Conservation (phyloP, 2,888 invertebrate genomes). For the Bhutanitis thaidina region DNA sequence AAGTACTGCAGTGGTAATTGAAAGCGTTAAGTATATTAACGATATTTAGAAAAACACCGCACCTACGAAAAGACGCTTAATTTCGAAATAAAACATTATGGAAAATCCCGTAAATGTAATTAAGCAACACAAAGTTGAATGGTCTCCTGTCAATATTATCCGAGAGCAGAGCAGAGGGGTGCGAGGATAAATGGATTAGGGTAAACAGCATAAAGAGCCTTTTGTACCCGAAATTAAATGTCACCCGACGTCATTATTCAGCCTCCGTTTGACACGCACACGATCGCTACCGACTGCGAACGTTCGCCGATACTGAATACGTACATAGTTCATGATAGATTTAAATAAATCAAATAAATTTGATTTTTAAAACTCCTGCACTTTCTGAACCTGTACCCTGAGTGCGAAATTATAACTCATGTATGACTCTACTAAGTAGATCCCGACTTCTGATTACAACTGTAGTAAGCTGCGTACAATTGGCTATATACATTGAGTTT, state of each 20-base stretch:
- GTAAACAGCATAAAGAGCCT: slow-evolving; percentile 75
- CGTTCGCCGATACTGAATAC: slow-evolving; percentile 40
- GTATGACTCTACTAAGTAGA: too few relatives aligned
- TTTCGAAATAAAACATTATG: slow-evolving; percentile 18
- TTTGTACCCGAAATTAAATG: slow-evolving; percentile 78
- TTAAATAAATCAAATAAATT: background rate
- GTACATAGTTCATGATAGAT: slow-evolving; percentile 2
- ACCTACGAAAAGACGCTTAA: slow-evolving; percentile 4
- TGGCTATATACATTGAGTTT: too few relatives aligned
- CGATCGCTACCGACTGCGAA: slow-evolving; percentile 51
- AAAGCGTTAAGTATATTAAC: too few relatives aligned
- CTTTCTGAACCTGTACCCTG: too few relatives aligned
- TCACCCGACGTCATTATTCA: slow-evolving; percentile 76
- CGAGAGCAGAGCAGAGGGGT: slow-evolving; percentile 25
- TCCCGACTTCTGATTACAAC: too few relatives aligned
- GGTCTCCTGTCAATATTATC: slow-evolving; percentile 54
- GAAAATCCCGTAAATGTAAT: slow-evolving; percentile 44
- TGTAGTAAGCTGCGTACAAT: too few relatives aligned
- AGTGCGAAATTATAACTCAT: too few relatives aligned
- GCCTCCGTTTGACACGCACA: slow-evolving; percentile 59
- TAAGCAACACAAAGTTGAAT: slow-evolving; percentile 48
- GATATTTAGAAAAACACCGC: too few relatives aligned
- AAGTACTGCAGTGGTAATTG: too few relatives aligned
- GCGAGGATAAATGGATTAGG: slow-evolving; percentile 57
- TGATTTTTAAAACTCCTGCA: too few relatives aligned